Evolutionary conservation across 1,140 invertebrate species (phyloP), one percentile per base, ranked within the genome.

Genomic region (Phymorhynchus buccinoides): DNA sequence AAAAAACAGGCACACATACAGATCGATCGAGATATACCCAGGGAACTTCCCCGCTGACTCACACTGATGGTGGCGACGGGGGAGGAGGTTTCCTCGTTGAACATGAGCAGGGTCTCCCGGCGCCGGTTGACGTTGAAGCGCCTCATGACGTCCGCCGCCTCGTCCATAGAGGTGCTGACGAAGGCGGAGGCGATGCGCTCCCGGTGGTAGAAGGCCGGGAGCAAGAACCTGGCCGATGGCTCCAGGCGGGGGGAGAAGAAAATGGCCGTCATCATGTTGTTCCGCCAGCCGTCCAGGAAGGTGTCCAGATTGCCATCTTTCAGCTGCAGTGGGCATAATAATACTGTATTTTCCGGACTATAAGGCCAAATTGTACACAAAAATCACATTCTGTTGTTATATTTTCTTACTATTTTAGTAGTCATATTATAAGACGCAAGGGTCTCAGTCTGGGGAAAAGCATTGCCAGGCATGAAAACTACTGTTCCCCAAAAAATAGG

Each of bases 131-230:
- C 95, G 94, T 85, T 97, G 95, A 84, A 94, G 94, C 89, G 94
- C 93, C 7, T 82, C 52, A 89, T 56, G 1, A 91, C 83, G 12
- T 95, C 95, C 1, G 90, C 91, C 0, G 93, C 86, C 16, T 88
- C 87, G 37, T 85, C 83, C 22, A 48, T 73, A 32, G 83, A 82
- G 0, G 89, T 89, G 81, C 90, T 80, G 4, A 95, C 95, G 94
- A 95, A 98, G 94, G 97, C 98, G 94, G 98, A 98, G n/a, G 96
- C 96, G 39, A 98, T 96, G 87, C 96, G 94, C 88, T 97, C 96
- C 89, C 96, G 94, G 90, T 97, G 97, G 91, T 96, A 96, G 93
- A 96, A 98, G 0, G 97, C 97, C 56, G 96, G 95, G n/a, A 98
- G 94, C 82, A 98, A 93, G 93, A 99, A 99, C 75, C 98, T 93